Conservation (phyloP, 2,797 vertebrate species). For the Chaunax sp. region DNA sequence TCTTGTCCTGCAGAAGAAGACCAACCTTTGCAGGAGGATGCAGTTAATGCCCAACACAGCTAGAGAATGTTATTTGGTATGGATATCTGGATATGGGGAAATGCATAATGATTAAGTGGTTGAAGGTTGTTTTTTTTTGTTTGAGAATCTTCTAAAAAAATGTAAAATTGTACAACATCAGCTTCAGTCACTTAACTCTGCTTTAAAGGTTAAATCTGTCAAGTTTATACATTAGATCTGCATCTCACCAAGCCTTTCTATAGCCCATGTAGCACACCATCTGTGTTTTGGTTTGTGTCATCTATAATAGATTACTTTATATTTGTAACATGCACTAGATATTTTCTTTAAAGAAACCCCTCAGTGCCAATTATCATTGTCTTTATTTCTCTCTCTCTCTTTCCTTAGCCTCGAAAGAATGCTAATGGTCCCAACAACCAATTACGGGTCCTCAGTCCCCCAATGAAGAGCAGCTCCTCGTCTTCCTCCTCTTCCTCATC, state of each 20-base stretch:
- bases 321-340: constrained; percentile 9
- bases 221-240: constrained; percentile 2
- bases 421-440: constrained; percentile 92
- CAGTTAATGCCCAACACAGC: not conserved
- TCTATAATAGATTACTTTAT: constrained; percentile 8
- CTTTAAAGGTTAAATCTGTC: constrained; percentile 15
- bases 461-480: constrained; percentile 90
- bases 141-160: not conserved
- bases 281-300: constrained; percentile 3
- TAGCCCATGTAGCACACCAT: not conserved
- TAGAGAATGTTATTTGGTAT: not conserved
- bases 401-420: constrained; percentile 94
- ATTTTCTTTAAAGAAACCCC: not conserved
- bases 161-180: not conserved
- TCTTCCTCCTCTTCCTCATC: constrained; percentile 83
- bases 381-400: constrained; percentile 30
- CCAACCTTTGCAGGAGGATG: not conserved
- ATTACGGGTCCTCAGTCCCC: constrained; percentile 91
- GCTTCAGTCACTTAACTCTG: constrained; percentile 1
- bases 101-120: not conserved
- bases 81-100: not conserved
- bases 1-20: not conserved
- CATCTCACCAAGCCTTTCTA: constrained; percentile 3
- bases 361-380: not conserved
- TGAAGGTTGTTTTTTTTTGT: not conserved